These are phyloP conservation scores for Microcebus tavaratra DNA, from an alignment of 2,113 vertebrate species.

Conservation along the genomic window DNA sequence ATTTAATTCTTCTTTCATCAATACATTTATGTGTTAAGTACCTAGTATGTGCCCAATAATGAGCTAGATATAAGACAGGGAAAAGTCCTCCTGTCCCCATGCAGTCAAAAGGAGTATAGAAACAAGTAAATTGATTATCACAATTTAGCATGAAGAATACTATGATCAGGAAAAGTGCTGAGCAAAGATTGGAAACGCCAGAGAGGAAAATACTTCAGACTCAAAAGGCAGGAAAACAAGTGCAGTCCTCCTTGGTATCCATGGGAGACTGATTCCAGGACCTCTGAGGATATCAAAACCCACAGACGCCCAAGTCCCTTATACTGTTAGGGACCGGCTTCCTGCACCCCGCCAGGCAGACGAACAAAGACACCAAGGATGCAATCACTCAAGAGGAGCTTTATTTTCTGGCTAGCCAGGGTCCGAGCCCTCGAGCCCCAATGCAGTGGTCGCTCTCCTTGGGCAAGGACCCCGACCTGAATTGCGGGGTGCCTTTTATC, in stretches of 20 bases:
- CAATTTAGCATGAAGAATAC: background rate
- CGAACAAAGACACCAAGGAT: too few relatives aligned
- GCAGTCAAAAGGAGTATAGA: background rate
- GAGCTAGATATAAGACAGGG: background rate
- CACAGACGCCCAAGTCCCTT: background rate
- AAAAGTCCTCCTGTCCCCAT: background rate
- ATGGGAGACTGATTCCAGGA: background rate
- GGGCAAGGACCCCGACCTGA: too few relatives aligned
- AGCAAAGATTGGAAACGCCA: background rate
- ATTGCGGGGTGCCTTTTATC: too few relatives aligned
- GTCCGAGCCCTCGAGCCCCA: too few relatives aligned
- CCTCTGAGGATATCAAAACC: background rate
- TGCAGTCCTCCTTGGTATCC: background rate
- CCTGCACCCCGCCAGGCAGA: too few relatives aligned
- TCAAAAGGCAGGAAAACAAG: background rate
- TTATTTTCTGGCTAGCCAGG: too few relatives aligned
- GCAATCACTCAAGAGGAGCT: too few relatives aligned
- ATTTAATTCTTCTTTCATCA: background rate
- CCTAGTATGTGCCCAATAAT: background rate
- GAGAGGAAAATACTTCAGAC: background rate
- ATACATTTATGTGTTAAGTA: background rate
- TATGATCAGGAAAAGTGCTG: background rate
- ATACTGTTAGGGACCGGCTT: too few relatives aligned
- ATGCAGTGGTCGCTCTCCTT: too few relatives aligned
- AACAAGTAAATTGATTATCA: background rate